phyloP scores from a whole-genome alignment of 37 sponge, comb jelly and placozoan species.

The Beroe ovata region DNA sequence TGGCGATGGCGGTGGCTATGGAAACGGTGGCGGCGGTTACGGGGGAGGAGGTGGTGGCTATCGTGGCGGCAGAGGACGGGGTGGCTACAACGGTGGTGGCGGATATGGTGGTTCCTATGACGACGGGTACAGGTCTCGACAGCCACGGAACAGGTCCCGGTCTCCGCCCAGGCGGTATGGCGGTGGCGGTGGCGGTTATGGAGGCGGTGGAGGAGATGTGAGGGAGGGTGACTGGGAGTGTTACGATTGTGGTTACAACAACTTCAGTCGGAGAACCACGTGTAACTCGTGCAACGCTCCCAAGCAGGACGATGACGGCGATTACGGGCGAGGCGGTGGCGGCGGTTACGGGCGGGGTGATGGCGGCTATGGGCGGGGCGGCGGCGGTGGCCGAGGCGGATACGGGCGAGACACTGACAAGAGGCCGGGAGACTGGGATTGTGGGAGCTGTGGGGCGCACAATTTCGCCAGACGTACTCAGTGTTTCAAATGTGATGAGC shows the following conservation, averaged over 20 bases:
- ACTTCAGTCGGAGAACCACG: slow-evolving; percentile 20
- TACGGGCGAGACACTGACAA: neutral
- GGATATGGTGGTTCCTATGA: slow-evolving; percentile 49
- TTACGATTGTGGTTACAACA: slow-evolving; percentile 22
- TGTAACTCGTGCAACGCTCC: slow-evolving; percentile 3
- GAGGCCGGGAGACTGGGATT: slow-evolving; percentile 59
- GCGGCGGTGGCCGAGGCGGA: slow-evolving; percentile 16
- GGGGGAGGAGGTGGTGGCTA: slow-evolving; percentile 30
- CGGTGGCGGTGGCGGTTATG: neutral
- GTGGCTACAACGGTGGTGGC: slow-evolving; percentile 39
- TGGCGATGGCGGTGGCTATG: slow-evolving; percentile 6
- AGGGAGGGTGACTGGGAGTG: slow-evolving; percentile 68
- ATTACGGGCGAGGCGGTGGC: slow-evolving; percentile 6
- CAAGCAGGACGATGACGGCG: neutral
- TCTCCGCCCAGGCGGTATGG: slow-evolving; percentile 1
- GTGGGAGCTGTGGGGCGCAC: slow-evolving; percentile 8
- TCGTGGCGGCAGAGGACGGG: slow-evolving; percentile 6
- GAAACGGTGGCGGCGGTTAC: neutral
- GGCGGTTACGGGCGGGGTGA: neutral
- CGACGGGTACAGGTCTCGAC: slow-evolving; percentile 42
- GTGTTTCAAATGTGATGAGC: slow-evolving; percentile 57
- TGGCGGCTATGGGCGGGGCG: slow-evolving; percentile 2
- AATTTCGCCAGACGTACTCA: slow-evolving; percentile 23
- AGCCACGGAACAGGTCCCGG: slow-evolving; percentile 14
- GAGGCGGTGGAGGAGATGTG: slow-evolving; percentile 1